Percentiles rank a stretch among this genome's conserved stretches.
These are phyloP conservation scores for Vannuccia rotundouncinata DNA, from an alignment of 2,888 invertebrate species.

Conservation along the genomic window DNA sequence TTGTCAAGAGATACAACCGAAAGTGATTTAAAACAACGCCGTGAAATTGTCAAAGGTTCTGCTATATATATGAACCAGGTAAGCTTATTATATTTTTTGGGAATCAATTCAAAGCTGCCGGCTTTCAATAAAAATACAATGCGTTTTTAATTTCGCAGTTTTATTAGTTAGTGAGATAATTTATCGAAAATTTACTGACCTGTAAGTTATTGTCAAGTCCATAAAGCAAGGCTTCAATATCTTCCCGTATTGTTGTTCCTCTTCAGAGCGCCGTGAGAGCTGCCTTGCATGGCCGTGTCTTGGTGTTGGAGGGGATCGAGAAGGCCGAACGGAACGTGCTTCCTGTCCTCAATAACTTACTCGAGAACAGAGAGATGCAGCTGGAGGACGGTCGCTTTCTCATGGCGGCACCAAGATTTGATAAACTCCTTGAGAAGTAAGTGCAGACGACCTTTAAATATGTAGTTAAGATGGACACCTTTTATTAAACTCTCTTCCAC, in stretches of 20 bases:
- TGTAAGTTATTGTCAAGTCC: too few species aligned
- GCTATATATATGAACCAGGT: constrained; percentile 75
- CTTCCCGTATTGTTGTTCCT: neutral
- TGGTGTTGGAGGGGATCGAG: constrained; percentile 89
- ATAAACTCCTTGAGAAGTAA: constrained; percentile 76
- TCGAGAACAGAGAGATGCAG: constrained; percentile 97
- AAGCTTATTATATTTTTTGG: too few species aligned
- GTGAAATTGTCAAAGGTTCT: constrained; percentile 79
- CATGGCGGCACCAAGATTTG: constrained; percentile 79
- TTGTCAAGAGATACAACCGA: constrained; percentile 91
- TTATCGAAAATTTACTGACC: too few species aligned
- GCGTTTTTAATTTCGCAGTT: too few species aligned
- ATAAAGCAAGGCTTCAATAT: neutral
- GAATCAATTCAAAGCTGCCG: too few species aligned
- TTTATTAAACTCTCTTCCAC: too few species aligned
- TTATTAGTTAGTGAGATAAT: too few species aligned
- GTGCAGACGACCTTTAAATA: constrained; percentile 57
- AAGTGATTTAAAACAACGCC: constrained; percentile 85
- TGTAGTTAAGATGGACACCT: too few species aligned
- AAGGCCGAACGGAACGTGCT: constrained; percentile 93
- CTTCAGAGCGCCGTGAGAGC: constrained; percentile 85
- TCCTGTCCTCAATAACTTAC: constrained; percentile 85
- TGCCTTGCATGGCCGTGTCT: constrained; percentile 75
- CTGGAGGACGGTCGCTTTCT: constrained; percentile 90
- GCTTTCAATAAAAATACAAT: too few species aligned